These are phyloP conservation scores for Tachycineta bicolor DNA, from an alignment of 2,113 vertebrate genomes.

Conservation along the genomic window DNA sequence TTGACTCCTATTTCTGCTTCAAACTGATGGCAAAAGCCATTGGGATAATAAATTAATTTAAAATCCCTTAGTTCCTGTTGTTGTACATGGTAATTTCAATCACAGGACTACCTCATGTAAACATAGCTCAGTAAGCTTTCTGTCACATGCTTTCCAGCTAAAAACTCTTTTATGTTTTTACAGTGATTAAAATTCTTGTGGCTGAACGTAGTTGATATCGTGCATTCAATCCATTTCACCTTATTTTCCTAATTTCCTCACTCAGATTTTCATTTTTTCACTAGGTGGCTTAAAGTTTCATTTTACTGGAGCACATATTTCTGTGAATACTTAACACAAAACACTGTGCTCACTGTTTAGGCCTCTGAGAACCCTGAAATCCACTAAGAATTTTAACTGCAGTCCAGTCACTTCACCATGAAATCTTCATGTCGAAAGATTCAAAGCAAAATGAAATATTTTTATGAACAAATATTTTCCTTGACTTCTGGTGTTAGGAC, in stretches of 20 bases:
- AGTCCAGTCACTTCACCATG: not conserved
- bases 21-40: not conserved
- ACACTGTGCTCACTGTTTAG: constrained; percentile 42
- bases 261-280: constrained; percentile 48
- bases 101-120: constrained; percentile 1
- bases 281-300: constrained; percentile 38
- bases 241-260: constrained; percentile 50
- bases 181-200: constrained; percentile 67
- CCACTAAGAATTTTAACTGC: not conserved
- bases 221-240: constrained; percentile 22
- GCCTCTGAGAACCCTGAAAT: constrained; percentile 38
- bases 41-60: not conserved
- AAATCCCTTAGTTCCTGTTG: not conserved
- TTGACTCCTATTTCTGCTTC: not conserved
- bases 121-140: constrained; percentile 35
- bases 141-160: constrained; percentile 5
- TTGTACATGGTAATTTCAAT: not conserved
- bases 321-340: constrained; percentile 56
- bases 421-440: not conserved
- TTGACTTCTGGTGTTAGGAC: not conserved
- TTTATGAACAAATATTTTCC: not conserved
- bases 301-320: constrained; percentile 42
- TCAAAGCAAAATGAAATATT: not conserved
- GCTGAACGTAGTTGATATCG: constrained; percentile 23
- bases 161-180: constrained; percentile 37